Conservation (phyloP, 2,888 invertebrate genomes). For the Melolontha melolontha region DNA sequence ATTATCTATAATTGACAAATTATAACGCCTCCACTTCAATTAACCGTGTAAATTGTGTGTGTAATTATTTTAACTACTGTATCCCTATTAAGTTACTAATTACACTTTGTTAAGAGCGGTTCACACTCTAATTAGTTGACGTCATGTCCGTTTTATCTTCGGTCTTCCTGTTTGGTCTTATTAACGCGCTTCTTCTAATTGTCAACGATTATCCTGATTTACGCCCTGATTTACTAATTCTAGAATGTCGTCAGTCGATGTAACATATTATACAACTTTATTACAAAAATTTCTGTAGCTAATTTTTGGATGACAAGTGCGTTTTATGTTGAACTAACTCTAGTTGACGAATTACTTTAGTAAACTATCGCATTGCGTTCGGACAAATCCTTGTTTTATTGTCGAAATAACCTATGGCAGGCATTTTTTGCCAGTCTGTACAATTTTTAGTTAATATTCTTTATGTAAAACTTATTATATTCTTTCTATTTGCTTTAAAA, state of each 20-base stretch:
- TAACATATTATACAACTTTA: too few relatives aligned
- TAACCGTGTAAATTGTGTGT: constrained; percentile 63
- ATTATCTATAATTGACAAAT: constrained; percentile 45
- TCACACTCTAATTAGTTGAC: constrained; percentile 65
- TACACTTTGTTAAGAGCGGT: constrained; percentile 63
- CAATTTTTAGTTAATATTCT: too few relatives aligned
- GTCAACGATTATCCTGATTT: constrained; percentile 43
- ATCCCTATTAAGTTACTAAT: constrained; percentile 67
- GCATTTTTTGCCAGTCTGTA: too few relatives aligned
- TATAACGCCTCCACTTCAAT: constrained; percentile 61
- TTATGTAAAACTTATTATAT: too few relatives aligned
- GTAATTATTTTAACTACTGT: constrained; percentile 67
- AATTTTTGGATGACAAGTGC: too few relatives aligned
- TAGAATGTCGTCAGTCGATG: constrained; percentile 11
- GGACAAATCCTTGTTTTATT: too few relatives aligned
- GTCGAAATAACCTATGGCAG: too few relatives aligned
- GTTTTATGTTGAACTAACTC: too few relatives aligned
- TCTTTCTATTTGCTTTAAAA: too few relatives aligned
- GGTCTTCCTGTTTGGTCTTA: constrained; percentile 60
- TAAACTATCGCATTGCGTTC: too few relatives aligned
- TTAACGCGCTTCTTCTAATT: constrained; percentile 43
- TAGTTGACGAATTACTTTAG: too few relatives aligned
- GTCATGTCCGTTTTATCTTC: constrained; percentile 61
- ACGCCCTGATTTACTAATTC: constrained; percentile 41
- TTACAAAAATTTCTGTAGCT: too few relatives aligned